A percentile compares a stretch with the other conserved stretches of the same genome.
Evolutionary conservation across 2,113 vertebrate species (phyloP).

Genomic region (Rhea pennata): DNA sequence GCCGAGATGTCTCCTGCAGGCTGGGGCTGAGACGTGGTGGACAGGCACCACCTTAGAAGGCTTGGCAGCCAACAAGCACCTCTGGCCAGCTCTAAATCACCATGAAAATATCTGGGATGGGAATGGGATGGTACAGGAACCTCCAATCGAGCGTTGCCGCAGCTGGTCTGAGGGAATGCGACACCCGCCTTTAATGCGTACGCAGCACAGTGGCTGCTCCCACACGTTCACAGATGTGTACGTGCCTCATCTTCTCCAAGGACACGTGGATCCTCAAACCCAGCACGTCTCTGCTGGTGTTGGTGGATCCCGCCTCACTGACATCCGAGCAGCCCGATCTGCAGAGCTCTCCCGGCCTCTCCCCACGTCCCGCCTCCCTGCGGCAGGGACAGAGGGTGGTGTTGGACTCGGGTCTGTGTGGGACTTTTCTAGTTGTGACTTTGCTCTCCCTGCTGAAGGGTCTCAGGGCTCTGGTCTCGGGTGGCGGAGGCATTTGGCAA

Average conservation of each 20-base stretch:
- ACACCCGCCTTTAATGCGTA: not conserved
- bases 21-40: not conserved
- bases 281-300: not conserved
- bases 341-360: not conserved
- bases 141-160: not conserved
- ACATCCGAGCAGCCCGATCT: not conserved
- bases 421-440: not conserved
- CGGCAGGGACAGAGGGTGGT: too few species aligned
- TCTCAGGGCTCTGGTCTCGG: not conserved
- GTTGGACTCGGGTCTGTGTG: too few species aligned
- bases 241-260: not conserved
- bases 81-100: fast-evolving
- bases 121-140: not conserved
- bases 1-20: not conserved
- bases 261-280: not conserved
- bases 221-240: fast-evolving
- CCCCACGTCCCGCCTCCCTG: not conserved
- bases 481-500: not conserved
- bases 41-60: not conserved
- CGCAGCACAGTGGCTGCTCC: fast-evolving
- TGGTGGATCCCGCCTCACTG: not conserved
- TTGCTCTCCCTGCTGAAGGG: not conserved
- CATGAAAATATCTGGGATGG: not conserved
- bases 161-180: not conserved
- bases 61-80: not conserved